Conservation (phyloP, 2,797 vertebrate genomes). For the Acanthiza pusilla region DNA sequence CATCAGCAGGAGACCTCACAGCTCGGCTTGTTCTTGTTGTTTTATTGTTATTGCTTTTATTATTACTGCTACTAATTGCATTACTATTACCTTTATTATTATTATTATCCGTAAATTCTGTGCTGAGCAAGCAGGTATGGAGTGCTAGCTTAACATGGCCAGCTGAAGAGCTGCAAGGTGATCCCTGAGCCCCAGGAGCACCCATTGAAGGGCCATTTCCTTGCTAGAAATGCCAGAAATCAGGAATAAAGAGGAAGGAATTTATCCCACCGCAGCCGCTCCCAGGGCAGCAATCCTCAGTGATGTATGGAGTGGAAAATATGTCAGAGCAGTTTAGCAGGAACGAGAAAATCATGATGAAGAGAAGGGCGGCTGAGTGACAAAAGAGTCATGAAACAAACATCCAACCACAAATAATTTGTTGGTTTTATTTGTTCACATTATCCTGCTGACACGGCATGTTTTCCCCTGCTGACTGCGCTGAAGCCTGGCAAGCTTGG, state of each 20-base stretch:
- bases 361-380: background rate
- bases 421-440: conserved; percentile 16
- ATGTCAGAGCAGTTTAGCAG: background rate
- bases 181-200: background rate
- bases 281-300: background rate
- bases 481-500: background rate
- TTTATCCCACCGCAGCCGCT: background rate
- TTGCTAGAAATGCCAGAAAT: background rate
- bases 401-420: conserved; percentile 56
- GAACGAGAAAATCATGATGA: background rate
- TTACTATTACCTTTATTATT: background rate
- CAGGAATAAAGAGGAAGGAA: background rate
- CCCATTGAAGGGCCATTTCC: background rate
- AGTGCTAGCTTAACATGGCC: background rate
- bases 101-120: background rate
- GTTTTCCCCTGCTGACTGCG: background rate
- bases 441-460: conserved; percentile 7
- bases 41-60: background rate
- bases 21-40: background rate
- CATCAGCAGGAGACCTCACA: background rate
- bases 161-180: background rate
- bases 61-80: background rate
- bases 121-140: background rate
- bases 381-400: conserved; percentile 55
- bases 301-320: conserved; percentile 14